Evolutionary conservation across 2,113 vertebrate species (phyloP).

Genomic region (Carassius auratus): DNA sequence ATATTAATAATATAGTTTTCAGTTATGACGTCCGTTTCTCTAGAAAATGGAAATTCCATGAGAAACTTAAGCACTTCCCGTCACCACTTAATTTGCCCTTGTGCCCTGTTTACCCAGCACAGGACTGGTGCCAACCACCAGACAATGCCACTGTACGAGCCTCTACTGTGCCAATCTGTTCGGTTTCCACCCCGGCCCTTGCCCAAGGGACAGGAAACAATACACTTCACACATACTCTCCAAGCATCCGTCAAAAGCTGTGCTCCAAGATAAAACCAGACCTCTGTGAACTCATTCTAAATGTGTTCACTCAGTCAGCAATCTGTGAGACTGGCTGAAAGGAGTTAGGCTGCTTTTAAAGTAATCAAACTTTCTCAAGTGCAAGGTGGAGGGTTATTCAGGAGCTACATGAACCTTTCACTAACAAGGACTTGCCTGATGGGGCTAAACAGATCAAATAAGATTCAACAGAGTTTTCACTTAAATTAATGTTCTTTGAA

Average conservation of each 20-base stretch:
- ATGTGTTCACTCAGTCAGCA: slow-evolving; percentile 58
- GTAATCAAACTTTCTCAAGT: neutral
- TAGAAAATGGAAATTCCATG: neutral
- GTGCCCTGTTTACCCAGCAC: slow-evolving; percentile 67
- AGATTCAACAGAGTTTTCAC: neutral
- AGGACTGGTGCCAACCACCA: slow-evolving; percentile 59
- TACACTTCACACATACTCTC: slow-evolving; percentile 78
- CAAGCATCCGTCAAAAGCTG: slow-evolving; percentile 73
- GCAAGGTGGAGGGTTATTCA: neutral
- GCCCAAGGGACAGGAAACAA: slow-evolving; percentile 77
- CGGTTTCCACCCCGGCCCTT: slow-evolving; percentile 62
- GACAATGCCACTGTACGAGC: slow-evolving; percentile 69
- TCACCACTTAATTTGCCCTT: slow-evolving; percentile 40
- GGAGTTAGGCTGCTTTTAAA: neutral
- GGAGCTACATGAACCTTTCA: neutral
- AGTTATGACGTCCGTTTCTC: slow-evolving; percentile 1
- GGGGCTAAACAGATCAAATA: neutral
- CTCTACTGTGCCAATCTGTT: slow-evolving; percentile 57
- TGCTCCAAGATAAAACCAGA: slow-evolving; percentile 75
- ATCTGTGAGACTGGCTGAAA: slow-evolving; percentile 6
- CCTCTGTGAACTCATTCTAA: slow-evolving; percentile 66
- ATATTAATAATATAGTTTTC: neutral
- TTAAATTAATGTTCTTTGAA: neutral
- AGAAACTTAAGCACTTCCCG: neutral
- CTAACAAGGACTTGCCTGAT: too few relatives aligned